Evolutionary conservation across 23 tunicate species (phyloP), one percentile per base, ranked within the genome.

Genomic region (Oikopleura vanhoeffeni): DNA sequence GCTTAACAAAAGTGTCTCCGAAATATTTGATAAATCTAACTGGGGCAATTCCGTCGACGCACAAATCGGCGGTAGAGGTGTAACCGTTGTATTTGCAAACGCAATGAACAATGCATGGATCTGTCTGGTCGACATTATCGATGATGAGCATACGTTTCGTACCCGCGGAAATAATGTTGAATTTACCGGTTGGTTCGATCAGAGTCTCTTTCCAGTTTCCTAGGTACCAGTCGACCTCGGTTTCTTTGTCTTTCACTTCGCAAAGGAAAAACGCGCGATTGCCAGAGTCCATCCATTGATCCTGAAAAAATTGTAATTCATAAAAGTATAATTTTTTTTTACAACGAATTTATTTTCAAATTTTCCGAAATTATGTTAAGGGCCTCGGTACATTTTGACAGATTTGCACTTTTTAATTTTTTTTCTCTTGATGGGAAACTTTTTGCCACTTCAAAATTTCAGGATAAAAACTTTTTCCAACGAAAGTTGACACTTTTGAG

Each of bases 191-290:
- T 13, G 97, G 91, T 0, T 76, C 41, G 3, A 91, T 58, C 83
- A 57, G 40, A 40, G 89, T 91, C 90, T 91, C 97, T 38, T 89
- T 91, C 71, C 87, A 79, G 89, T 91, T 91, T 76, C 97, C 97
- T 40, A 87, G 71, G 76, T 84, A 89, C 97, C 97, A 91, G 36
- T 87, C 40, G 24, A 91, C 97, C 40, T 87, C 76, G n/a, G 97
- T 91, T 8, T 38, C 83, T 0, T 85, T 87, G 67, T 91, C 91
- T 40, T 91, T 91, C 18, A 91, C 97, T 39, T 40, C 40, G 76
- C 91, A 89, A 40, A 86, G 89, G 86, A 91, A 91, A 4, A 2
- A 82, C 0, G 90, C 97, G 76, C 86, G 84, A 27, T 83, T 85
- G 4, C 91, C 91, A 28, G 79, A 49, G 33, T 76, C 2, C 1